Base-by-base conservation (phyloP, 1,140 invertebrate genomes). In the Scylla paramamosain region DNA sequence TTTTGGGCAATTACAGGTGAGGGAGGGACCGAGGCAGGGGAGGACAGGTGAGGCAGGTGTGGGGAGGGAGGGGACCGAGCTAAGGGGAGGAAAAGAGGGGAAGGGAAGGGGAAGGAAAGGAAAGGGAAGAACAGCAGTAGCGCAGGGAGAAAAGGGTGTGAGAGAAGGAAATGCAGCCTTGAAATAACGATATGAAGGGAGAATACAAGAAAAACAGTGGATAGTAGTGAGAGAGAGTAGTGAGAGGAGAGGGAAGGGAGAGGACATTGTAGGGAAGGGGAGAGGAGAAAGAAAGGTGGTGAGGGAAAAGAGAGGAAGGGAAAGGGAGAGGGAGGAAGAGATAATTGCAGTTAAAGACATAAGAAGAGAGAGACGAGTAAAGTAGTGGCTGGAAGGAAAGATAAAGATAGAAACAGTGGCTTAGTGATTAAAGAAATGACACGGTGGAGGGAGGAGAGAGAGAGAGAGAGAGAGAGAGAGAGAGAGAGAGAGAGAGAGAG, bases 1-100 rank as follows among this genome's bases (percentile, higher is more conserved):
- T 93, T 93, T 93, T 32, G 25, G 92, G 92, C 48, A 93, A 93
- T 93, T 93, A 93, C 45, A 28, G 31, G 45, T 20, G 92, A 28
- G 20, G 92, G 83, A n/a, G 46, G 20, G 46, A 10, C 39, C 39
- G 39, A 45, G 28, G 28, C 6, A 67, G 48, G 48, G 67, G 39
- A 20, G 67, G 67, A 77, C 4, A 77, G 67, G 25, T n/a, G 20
- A 1, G 67, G 67, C n/a, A n/a, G 67, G 20, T 77, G 20, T 16
- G n/a, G 52, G 67, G 20, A 77, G n/a, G 52, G 67, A 77, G n/a
- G 67, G 67, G 67, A n/a, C 20, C 7, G 67, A 77, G 67, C 67
- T 25, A 25, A 77, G 20, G 67, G n/a, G n/a, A 77, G 67, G 20
- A 77, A 77, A 77, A 7, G 67, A n/a, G n/a, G 67, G n/a, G 67